Evolutionary conservation across 2,797 vertebrate genomes (phyloP), one percentile per base, ranked within the genome.

Genomic region (Oreonectes daqikongensis): DNA sequence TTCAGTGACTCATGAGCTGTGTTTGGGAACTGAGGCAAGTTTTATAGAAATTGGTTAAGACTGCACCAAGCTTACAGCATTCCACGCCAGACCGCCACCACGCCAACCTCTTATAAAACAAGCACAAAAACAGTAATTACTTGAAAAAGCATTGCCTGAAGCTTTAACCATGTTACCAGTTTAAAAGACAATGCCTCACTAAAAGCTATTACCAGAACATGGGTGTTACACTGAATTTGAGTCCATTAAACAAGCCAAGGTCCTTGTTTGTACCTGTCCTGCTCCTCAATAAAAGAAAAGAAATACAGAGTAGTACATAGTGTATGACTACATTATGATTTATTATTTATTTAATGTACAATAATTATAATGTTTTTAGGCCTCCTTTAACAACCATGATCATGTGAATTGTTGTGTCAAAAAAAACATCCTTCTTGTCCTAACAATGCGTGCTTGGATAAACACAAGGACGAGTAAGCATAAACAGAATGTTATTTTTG

Each of bases 11-110:
- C 61, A 66, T 12, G 3, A 75, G 35, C 28, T 46, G n/a, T 61
- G n/a, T 18, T 50, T 50, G 42, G 28, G n/a, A 60, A 72, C 20
- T 24, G 28, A 72, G 22, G 15, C 38, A 22, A 2, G 3, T 66
- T 75, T 57, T 57, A 74, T 42, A 42, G 46, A 52, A 20, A 74
- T 18, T 75, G 63, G 72, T 75, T 67, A 57, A 5, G 72, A 44
- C 38, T 46, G 24, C 35, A 66, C 35, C 35, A 65, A 18, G 10
- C 60, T 42, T 65, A n/a, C 18, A 57, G 18, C 72, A 66, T 75
- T 75, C 12, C 35, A 75, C 50, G 46, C 50, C 72, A 46, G 35
- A 55, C 66, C 14, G 9, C 24, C 26, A 75, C 26, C 38, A 32
- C 12, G 2, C 26, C 12, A 66, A 55, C 63, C 35, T 24, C 35